Percentiles rank a stretch among this genome's conserved stretches.
These are phyloP conservation scores for Linurgus olivaceus DNA, from an alignment of 2,797 vertebrate genomes.

Conservation along the genomic window DNA sequence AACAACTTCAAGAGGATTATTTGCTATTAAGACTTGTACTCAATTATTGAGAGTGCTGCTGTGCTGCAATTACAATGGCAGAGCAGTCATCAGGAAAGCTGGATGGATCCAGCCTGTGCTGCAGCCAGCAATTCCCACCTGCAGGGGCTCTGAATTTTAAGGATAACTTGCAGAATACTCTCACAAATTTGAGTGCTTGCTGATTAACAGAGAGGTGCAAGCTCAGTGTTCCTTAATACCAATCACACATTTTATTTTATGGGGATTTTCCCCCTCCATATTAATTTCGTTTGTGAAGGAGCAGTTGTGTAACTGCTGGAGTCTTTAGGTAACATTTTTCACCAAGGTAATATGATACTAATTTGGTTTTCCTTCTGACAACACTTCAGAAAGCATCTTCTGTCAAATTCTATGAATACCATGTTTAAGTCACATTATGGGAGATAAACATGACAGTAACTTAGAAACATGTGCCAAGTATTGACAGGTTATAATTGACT, in stretches of 20 bases:
- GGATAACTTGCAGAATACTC: background rate
- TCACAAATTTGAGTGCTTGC: background rate
- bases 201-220: background rate
- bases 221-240: background rate
- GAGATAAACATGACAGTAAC: background rate
- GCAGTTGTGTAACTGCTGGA: background rate
- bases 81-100: background rate
- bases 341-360: background rate
- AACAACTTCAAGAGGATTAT: constrained; percentile 55
- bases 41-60: constrained; percentile 12
- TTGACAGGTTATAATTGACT: background rate
- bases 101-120: background rate
- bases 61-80: constrained; percentile 6
- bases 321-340: background rate
- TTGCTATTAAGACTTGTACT: constrained; percentile 38
- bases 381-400: background rate
- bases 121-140: background rate
- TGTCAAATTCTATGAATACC: background rate
- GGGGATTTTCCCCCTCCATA: fast-evolving
- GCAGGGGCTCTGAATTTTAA: background rate
- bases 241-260: background rate
- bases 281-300: background rate
- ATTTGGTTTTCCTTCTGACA: background rate
- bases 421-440: background rate
- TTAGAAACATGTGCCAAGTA: background rate